Percentiles rank a stretch among this genome's conserved stretches.
phyloP scores from a whole-genome alignment of 1,140 invertebrate genomes.

The Pogonomyrmex barbatus region DNA sequence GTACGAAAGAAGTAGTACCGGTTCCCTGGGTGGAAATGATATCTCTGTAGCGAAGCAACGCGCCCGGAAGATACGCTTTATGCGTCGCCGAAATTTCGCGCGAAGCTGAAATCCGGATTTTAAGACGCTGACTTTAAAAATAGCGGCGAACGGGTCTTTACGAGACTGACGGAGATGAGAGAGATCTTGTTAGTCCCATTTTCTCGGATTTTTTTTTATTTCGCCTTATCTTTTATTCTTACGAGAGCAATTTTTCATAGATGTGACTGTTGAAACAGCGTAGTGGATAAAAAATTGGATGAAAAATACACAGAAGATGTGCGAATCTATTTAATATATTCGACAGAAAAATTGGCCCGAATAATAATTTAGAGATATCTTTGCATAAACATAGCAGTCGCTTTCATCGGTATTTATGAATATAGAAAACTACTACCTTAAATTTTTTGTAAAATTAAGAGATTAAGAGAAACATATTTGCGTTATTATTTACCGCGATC shows the following conservation, averaged over 20 bases:
- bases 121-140: constrained; percentile 40
- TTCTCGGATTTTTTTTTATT: constrained; percentile 47
- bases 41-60: neutral
- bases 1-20: neutral
- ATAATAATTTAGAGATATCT: neutral
- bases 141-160: neutral
- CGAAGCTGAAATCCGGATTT: constrained; percentile 33
- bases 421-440: neutral
- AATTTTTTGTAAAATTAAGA: neutral
- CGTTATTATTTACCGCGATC: neutral
- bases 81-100: constrained; percentile 45
- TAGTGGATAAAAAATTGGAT: neutral
- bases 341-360: neutral
- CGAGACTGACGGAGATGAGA: constrained; percentile 37
- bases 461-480: neutral
- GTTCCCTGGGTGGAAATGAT: constrained; percentile 36
- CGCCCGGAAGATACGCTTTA: constrained; percentile 19
- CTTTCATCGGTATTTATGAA: neutral
- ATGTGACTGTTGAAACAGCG: neutral
- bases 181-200: constrained; percentile 49
- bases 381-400: neutral
- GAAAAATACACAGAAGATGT: neutral
- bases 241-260: constrained; percentile 37
- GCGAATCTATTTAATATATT: constrained; percentile 27
- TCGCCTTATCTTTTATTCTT: constrained; percentile 36